phyloP scores from a whole-genome alignment of 2,888 invertebrate species.

The Flabesymbios commensalis region DNA sequence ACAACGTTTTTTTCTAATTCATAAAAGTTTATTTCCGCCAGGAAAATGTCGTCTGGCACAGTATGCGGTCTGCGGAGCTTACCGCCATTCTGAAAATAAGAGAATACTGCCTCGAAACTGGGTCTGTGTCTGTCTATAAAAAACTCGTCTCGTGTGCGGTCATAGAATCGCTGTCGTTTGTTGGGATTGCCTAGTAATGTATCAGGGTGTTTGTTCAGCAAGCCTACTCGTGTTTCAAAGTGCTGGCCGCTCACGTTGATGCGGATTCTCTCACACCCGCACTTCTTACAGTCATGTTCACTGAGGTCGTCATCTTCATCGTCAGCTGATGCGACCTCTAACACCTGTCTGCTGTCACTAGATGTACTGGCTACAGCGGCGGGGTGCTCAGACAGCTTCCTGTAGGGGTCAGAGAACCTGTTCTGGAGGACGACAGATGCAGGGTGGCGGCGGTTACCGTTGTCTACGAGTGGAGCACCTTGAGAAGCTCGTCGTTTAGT shows the following conservation, averaged over 20 bases:
- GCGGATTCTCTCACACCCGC: slow-evolving; percentile 56
- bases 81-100: slow-evolving; percentile 60
- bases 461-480: too few species aligned
- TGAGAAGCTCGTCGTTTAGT: too few species aligned
- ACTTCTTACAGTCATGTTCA: slow-evolving; percentile 5
- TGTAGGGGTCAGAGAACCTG: too few species aligned
- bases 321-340: not conserved
- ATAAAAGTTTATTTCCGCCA: slow-evolving; percentile 58
- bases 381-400: too few species aligned
- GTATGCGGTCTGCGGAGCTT: slow-evolving; percentile 55
- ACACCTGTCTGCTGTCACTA: not conserved
- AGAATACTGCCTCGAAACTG: slow-evolving; percentile 60
- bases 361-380: too few species aligned
- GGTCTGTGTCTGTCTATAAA: slow-evolving; percentile 61
- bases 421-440: too few species aligned
- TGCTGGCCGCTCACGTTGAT: slow-evolving; percentile 61
- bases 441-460: too few species aligned
- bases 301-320: not conserved
- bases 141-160: slow-evolving; percentile 54
- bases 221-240: slow-evolving; percentile 56
- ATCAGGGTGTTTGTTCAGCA: slow-evolving; percentile 56
- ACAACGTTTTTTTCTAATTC: slow-evolving; percentile 57
- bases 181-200: slow-evolving; percentile 59
- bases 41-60: slow-evolving; percentile 60
- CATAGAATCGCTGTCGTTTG: slow-evolving; percentile 56